Evolutionary conservation across 2,888 invertebrate genomes (phyloP), one percentile per base, ranked within the genome.

Genomic region (Graphium colonna): DNA sequence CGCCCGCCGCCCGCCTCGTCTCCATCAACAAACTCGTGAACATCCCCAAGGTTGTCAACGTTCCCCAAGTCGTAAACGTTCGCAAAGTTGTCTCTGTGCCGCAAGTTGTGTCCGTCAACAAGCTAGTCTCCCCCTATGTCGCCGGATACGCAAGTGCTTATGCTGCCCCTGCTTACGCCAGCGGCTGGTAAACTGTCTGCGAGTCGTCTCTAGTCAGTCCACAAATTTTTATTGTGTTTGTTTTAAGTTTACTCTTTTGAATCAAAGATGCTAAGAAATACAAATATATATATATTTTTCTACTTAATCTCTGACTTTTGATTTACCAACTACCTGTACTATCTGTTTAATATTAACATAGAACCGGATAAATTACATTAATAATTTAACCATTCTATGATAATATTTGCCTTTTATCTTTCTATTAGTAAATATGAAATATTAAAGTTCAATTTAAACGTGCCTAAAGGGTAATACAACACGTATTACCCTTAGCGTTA

Each of bases 21-120:
- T 52, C 71, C 51, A 72, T 75, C 40, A 73, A 76, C 55, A 77
- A 73, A 56, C 71, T 79, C 0, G 73, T 79, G n/a, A n/a, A n/a
- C n/a, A n/a, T n/a, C n/a, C n/a, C n/a, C n/a, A n/a, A n/a, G n/a
- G n/a, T n/a, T n/a, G n/a, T n/a, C n/a, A n/a, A n/a, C n/a, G n/a
- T n/a, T n/a, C n/a, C n/a, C n/a, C n/a, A n/a, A n/a, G n/a, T 75
- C 8, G 65, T 77, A 36, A 61, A 63, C 33, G 74, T 76, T 10
- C 74, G 68, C 57, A 79, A 82, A n/a, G n/a, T n/a, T n/a, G n/a
- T n/a, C n/a, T n/a, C n/a, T n/a, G n/a, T n/a, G n/a, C n/a, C n/a
- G n/a, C n/a, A n/a, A n/a, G n/a, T n/a, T n/a, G n/a, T n/a, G n/a
- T n/a, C n/a, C n/a, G n/a, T n/a, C n/a, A n/a, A 81, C 64, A 65